Percentiles rank a stretch among this genome's conserved stretches.
Conservation (phyloP, 2,113 vertebrate species). For the Lepus americanus region DNA sequence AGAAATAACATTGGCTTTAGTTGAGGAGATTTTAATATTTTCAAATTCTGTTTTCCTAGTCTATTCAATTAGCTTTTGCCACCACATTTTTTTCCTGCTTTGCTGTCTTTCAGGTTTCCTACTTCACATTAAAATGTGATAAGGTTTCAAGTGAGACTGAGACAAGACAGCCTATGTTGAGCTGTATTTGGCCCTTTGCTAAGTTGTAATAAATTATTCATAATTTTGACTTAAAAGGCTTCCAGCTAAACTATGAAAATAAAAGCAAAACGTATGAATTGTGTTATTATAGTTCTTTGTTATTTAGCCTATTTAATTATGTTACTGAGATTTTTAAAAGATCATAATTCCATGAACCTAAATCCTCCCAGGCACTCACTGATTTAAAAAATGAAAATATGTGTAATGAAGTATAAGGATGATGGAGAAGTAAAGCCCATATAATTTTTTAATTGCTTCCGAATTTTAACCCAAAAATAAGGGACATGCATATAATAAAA, state of each 20-base stretch:
- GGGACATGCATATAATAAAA: background rate
- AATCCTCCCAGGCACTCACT: background rate
- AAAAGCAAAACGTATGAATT: background rate
- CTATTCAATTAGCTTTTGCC: conserved; percentile 38
- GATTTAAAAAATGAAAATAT: background rate
- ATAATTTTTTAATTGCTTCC: conserved; percentile 7
- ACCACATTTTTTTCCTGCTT: background rate
- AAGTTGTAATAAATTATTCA: background rate
- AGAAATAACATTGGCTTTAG: conserved; percentile 50
- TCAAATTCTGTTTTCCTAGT: conserved; percentile 54
- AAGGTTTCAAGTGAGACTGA: background rate
- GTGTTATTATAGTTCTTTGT: background rate
- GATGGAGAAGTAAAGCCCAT: background rate
- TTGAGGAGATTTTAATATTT: conserved; percentile 53
- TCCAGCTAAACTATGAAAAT: background rate
- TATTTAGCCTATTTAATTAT: background rate
- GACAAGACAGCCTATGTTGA: background rate
- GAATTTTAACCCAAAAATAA: conserved; percentile 35
- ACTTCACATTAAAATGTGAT: background rate
- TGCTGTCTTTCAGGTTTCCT: background rate
- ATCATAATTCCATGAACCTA: conserved; percentile 1
- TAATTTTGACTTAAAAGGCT: background rate
- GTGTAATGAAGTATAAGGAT: background rate
- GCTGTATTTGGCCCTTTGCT: background rate
- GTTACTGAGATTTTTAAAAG: background rate